These are phyloP conservation scores for Zingel zingel DNA, from an alignment of 2,113 vertebrate genomes.

Conservation along the genomic window DNA sequence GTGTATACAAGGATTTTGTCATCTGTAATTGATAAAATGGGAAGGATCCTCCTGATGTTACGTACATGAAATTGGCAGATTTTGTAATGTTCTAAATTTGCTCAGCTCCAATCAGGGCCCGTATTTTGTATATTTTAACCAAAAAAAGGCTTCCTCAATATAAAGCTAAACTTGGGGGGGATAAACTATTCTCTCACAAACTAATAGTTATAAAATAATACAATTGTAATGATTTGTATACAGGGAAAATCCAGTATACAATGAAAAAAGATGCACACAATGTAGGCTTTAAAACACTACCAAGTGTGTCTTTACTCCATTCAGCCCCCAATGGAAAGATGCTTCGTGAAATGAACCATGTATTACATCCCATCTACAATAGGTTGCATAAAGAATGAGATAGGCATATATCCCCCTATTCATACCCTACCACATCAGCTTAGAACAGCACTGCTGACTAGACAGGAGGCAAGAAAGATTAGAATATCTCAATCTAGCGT, in stretches of 20 bases:
- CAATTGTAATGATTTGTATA: not conserved
- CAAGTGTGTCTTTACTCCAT: not conserved
- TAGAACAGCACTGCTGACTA: conserved; percentile 42
- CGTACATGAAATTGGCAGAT: not conserved
- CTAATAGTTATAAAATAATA: not conserved
- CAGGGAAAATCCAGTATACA: no score
- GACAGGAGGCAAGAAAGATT: conserved; percentile 41
- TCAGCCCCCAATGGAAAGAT: not conserved
- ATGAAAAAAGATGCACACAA: not conserved
- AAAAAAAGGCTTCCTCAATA: not conserved
- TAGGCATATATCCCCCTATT: conserved; percentile 24
- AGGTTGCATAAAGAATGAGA: conserved; percentile 29
- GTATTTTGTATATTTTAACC: not conserved
- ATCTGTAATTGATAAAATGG: not conserved
- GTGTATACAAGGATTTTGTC: not conserved
- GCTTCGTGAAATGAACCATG: conserved; percentile 13
- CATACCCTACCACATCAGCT: conserved; percentile 12
- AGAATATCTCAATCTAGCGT: conserved; percentile 25
- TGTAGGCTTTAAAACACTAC: not conserved
- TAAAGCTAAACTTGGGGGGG: not conserved
- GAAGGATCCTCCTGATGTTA: no score
- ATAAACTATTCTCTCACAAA: not conserved
- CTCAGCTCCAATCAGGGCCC: not conserved
- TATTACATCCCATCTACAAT: conserved; percentile 39
- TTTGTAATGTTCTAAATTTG: not conserved